Evolutionary conservation across 2,888 invertebrate genomes (phyloP).

Genomic region (Vanessa cardui): DNA sequence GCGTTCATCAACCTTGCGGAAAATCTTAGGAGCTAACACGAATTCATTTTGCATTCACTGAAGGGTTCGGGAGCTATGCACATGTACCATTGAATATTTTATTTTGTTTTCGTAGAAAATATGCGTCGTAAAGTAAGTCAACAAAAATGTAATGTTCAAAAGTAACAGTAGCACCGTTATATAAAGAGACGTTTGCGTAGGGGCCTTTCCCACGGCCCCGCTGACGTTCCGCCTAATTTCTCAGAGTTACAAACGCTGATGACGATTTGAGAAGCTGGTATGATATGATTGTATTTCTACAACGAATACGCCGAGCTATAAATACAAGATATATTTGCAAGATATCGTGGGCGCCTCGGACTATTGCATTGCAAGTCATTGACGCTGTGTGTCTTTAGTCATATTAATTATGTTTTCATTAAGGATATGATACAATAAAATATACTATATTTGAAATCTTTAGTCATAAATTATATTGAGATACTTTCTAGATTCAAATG

Average conservation of each 20-base stretch:
- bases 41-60: slow-evolving; percentile 10
- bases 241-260: slow-evolving; percentile 56
- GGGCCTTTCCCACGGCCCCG: slow-evolving; percentile 72
- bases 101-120: slow-evolving; percentile 3
- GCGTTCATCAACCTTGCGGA: slow-evolving; percentile 64
- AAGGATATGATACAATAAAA: neutral
- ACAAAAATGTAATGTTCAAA: slow-evolving; percentile 24
- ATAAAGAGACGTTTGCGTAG: slow-evolving; percentile 48
- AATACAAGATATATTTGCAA: slow-evolving; percentile 46
- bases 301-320: slow-evolving; percentile 9
- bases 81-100: slow-evolving; percentile 4
- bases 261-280: slow-evolving; percentile 47
- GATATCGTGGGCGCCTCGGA: slow-evolving; percentile 47
- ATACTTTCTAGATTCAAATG: slow-evolving; percentile 7
- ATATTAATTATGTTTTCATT: slow-evolving; percentile 3
- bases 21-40: slow-evolving; percentile 14
- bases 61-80: slow-evolving; percentile 1
- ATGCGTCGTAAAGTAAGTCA: slow-evolving; percentile 3
- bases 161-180: slow-evolving; percentile 59
- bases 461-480: neutral
- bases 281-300: slow-evolving; percentile 26
- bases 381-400: neutral
- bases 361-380: slow-evolving; percentile 9
- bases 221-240: slow-evolving; percentile 55
- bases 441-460: neutral